phyloP scores from a whole-genome alignment of 1,140 invertebrate species.

The Drosophila persimilis region DNA sequence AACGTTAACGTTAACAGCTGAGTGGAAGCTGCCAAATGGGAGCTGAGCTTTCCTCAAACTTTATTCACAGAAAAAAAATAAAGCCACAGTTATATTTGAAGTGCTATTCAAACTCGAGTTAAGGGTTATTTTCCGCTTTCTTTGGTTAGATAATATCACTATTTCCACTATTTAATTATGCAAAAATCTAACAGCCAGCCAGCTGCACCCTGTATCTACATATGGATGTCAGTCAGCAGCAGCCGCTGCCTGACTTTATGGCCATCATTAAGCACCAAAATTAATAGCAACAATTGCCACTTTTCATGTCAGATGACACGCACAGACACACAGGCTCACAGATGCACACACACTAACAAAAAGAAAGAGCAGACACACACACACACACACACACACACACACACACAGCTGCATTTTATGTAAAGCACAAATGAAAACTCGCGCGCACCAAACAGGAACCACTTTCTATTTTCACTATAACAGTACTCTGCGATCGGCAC shows the following conservation, averaged over 20 bases:
- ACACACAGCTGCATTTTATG: slow-evolving; percentile 66
- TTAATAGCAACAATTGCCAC: slow-evolving; percentile 49
- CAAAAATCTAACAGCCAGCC: not conserved
- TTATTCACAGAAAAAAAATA: slow-evolving; percentile 1
- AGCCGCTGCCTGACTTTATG: slow-evolving; percentile 20
- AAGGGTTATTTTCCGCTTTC: slow-evolving; percentile 14
- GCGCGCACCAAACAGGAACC: slow-evolving; percentile 79
- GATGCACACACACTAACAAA: slow-evolving; percentile 19
- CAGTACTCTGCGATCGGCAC: slow-evolving; percentile 60
- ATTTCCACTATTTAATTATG: slow-evolving; percentile 7
- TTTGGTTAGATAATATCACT: slow-evolving; percentile 20
- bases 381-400: slow-evolving; percentile 21
- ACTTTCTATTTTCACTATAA: slow-evolving; percentile 83
- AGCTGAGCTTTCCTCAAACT: too few relatives aligned
- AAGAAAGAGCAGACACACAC: slow-evolving; percentile 30
- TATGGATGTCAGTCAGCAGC: slow-evolving; percentile 8
- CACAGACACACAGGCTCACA: slow-evolving; percentile 22
- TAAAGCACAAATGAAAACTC: slow-evolving; percentile 77
- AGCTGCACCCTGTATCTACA: slow-evolving; percentile 3
- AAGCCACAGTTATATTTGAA: slow-evolving; percentile 19
- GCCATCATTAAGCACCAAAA: slow-evolving; percentile 36
- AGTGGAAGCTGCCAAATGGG: not conserved
- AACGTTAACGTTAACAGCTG: slow-evolving; percentile 12
- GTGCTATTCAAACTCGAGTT: not conserved
- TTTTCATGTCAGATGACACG: slow-evolving; percentile 50